Base-by-base conservation (phyloP, 2,797 vertebrate species). In the Poecilia velifera region DNA sequence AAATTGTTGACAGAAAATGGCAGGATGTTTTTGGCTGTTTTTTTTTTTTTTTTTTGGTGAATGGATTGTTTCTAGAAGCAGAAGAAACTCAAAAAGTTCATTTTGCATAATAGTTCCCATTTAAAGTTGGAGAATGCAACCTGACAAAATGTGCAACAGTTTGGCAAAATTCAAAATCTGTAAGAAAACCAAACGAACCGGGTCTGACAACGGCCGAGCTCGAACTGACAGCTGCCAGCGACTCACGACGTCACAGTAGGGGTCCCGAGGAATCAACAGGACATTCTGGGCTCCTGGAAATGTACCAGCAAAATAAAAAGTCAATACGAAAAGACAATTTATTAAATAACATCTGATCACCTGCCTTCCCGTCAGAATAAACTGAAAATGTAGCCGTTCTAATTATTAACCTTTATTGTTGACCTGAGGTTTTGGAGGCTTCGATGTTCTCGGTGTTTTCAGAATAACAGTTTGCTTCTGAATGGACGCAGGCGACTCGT, bases 211-310 rank as follows among this genome's bases (percentile, higher is more conserved):
- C 18, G 16, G 59, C 31, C 59, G 59, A 9, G 59, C 59, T 64
- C 59, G 31, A 18, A 64, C 59, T 1, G 59, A 64, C 7, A 64
- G 59, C 31, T 64, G 31, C 59, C 59, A 64, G 31, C 34, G 31
- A 3, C 31, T 36, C 31, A 3, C 20, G 16, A 20, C 6, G 16
- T 64, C 59, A 7, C 1, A 16, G 16, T 1, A 34, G 59, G 31
- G 31, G 36, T 64, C 59, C 59, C 16, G 31, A 64, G 59, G 59
- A 36, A 64, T 64, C 59, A 36, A 20, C 16, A 64, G 31, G 7
- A 64, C 59, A 64, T 20, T 64, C 59, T 64, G 59, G 34, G 59
- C 59, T 34, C 59, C 59, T 64, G 59, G 59, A 64, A 36, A 7
- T 6, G 5, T 36, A 6, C 1, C 16, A 64, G 16, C 59, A 64